Evolutionary conservation across 64 coral and sea anemone species (phyloP).

Genomic region (Pachyseris speciosa): DNA sequence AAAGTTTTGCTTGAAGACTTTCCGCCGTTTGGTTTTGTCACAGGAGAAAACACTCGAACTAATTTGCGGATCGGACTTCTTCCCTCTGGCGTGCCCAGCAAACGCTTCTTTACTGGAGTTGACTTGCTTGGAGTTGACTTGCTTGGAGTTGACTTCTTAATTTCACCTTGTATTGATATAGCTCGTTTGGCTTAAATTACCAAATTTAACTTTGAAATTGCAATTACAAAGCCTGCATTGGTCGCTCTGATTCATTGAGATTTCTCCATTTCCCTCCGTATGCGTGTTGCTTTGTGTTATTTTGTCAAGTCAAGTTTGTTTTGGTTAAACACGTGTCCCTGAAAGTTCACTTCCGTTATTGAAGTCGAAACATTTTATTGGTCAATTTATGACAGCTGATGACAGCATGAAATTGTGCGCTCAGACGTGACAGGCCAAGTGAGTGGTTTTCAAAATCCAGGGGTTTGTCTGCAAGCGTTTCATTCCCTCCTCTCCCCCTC

Average conservation of each 20-base stretch:
- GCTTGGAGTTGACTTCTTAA: background rate
- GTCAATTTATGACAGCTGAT: conserved; percentile 2
- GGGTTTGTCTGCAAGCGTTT: conserved; percentile 19
- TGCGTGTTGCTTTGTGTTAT: background rate
- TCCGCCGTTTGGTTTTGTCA: background rate
- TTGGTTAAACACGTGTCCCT: conserved; percentile 1
- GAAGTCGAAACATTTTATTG: conserved; percentile 2
- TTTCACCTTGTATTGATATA: background rate
- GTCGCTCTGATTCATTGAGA: background rate
- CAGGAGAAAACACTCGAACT: conserved; percentile 36
- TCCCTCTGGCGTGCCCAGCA: conserved; percentile 52
- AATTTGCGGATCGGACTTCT: conserved; percentile 43
- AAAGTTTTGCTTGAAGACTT: conserved; percentile 35
- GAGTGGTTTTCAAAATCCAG: conserved; percentile 20
- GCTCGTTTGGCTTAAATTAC: background rate
- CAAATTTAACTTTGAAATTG: conserved; percentile 5
- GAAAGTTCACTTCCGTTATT: background rate
- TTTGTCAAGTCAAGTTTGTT: background rate
- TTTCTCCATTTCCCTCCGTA: background rate
- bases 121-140: conserved; percentile 53
- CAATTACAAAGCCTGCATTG: conserved; percentile 29
- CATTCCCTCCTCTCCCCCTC: background rate
- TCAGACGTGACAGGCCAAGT: background rate
- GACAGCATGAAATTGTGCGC: too few relatives aligned
- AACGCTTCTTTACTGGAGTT: conserved; percentile 33